These are phyloP conservation scores for Psettodes erumei DNA, from an alignment of 2,113 vertebrate genomes.

Conservation along the genomic window DNA sequence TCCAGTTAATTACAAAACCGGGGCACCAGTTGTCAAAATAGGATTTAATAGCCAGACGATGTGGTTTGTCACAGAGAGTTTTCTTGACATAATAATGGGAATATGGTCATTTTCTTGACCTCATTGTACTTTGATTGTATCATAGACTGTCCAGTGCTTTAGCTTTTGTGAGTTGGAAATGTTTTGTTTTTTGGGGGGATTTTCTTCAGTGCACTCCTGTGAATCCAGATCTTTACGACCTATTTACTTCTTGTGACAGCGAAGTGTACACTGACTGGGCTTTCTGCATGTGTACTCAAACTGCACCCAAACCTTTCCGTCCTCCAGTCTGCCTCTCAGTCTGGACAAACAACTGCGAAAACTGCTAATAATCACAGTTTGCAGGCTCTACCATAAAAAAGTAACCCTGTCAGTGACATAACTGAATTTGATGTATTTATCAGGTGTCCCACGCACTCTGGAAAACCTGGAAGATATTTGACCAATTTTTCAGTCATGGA, in stretches of 20 bases:
- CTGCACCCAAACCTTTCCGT: slow-evolving; percentile 34
- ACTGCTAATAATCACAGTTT: neutral
- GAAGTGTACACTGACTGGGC: slow-evolving; percentile 5
- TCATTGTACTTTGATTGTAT: slow-evolving; percentile 1
- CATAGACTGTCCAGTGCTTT: neutral
- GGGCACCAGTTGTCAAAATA: slow-evolving; percentile 10
- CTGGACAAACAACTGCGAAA: slow-evolving; percentile 21
- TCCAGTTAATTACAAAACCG: neutral
- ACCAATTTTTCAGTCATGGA: too few species aligned
- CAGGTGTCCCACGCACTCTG: too few species aligned
- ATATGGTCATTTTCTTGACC: neutral
- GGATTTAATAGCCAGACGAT: neutral
- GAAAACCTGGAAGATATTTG: too few species aligned
- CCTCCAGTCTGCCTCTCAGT: slow-evolving; percentile 25
- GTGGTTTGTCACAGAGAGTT: neutral
- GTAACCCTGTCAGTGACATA: neutral
- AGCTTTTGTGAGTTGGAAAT: slow-evolving; percentile 22
- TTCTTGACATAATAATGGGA: neutral
- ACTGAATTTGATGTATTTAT: neutral
- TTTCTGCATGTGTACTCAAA: slow-evolving; percentile 17
- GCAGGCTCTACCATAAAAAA: neutral
- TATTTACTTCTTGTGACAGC: slow-evolving; percentile 9
- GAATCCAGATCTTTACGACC: neutral
- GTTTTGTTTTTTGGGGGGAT: slow-evolving; percentile 1
- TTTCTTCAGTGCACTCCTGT: neutral